phyloP scores from a whole-genome alignment of 2,113 vertebrate genomes.

The Entosphenus tridentatus region DNA sequence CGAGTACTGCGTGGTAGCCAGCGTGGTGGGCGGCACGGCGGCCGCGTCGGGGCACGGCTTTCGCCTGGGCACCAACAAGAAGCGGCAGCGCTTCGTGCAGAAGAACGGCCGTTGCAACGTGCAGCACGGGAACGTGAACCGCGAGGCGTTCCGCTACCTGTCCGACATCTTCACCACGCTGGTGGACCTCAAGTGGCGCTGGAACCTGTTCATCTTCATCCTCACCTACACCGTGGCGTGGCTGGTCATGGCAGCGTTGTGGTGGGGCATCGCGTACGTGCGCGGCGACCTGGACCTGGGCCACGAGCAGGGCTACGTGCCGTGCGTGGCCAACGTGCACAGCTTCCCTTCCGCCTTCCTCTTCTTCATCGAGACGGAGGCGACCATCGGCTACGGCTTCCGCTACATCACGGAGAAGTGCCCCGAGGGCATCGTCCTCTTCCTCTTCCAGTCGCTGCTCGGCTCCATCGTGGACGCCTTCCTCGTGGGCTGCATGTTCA shows the following conservation, averaged over 20 bases:
- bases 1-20: too few relatives aligned
- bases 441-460: constrained; percentile 91
- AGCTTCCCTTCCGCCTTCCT: constrained; percentile 96
- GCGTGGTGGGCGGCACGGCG: too few relatives aligned
- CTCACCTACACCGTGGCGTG: constrained; percentile 95
- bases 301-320: constrained; percentile 75
- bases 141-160: constrained; percentile 84
- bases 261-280: constrained; percentile 92
- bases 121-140: constrained; percentile 90
- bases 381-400: constrained; percentile 88
- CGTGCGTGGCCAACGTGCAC: constrained; percentile 91
- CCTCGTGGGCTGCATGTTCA: constrained; percentile 97
- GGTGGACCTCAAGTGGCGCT: constrained; percentile 98
- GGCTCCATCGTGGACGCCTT: constrained; percentile 96
- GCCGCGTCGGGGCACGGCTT: too few relatives aligned
- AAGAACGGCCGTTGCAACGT: constrained; percentile 98
- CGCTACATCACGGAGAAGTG: constrained; percentile 97
- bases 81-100: constrained; percentile 79
- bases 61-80: too few relatives aligned
- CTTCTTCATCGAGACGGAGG: constrained; percentile 95
- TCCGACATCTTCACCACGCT: constrained; percentile 93
- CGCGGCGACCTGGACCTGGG: constrained; percentile 41
- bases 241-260: constrained; percentile 98
- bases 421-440: constrained; percentile 90
- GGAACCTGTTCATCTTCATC: constrained; percentile 96